A percentile compares a stretch with the other conserved stretches of the same genome.
phyloP scores from a whole-genome alignment of 2,797 vertebrate species.

The Pseudochaenichthys georgianus region DNA sequence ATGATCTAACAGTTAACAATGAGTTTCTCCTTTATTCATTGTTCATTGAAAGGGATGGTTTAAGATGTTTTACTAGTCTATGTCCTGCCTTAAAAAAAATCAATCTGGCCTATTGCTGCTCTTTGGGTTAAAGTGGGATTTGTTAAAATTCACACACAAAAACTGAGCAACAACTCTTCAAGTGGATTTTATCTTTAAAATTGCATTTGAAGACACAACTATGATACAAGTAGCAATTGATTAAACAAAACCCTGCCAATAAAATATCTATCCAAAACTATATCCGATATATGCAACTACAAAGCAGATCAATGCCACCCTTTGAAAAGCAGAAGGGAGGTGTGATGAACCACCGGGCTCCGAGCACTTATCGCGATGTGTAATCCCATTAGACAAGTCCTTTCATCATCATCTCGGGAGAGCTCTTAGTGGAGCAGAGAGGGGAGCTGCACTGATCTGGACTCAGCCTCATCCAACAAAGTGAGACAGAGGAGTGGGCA shows the following conservation, averaged over 20 bases:
- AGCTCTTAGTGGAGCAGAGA: slow-evolving; percentile 67
- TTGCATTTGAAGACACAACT: slow-evolving; percentile 3
- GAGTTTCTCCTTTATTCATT: slow-evolving; percentile 1
- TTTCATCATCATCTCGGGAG: slow-evolving; percentile 79
- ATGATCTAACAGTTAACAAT: background rate
- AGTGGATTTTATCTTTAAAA: background rate
- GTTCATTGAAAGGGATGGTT: slow-evolving; percentile 17
- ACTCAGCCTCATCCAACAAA: slow-evolving; percentile 52
- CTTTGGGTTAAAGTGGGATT: slow-evolving; percentile 23
- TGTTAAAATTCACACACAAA: slow-evolving; percentile 31
- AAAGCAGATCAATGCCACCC: slow-evolving; percentile 67
- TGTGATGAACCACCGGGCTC: slow-evolving; percentile 68
- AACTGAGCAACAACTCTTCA: background rate
- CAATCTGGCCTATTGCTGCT: slow-evolving; percentile 22
- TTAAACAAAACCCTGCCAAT: slow-evolving; percentile 24
- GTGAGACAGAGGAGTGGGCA: slow-evolving; percentile 13
- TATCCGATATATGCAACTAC: slow-evolving; percentile 28
- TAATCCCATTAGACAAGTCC: slow-evolving; percentile 81
- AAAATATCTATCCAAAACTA: slow-evolving; percentile 39
- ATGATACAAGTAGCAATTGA: slow-evolving; percentile 4
- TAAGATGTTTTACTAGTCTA: too few species aligned
- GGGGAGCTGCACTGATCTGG: slow-evolving; percentile 40
- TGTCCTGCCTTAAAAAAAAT: too few species aligned
- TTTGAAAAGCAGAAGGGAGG: slow-evolving; percentile 67
- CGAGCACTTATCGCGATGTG: slow-evolving; percentile 75